Base-by-base conservation (phyloP, 2,888 invertebrate genomes). In the Celastrina argiolus region DNA sequence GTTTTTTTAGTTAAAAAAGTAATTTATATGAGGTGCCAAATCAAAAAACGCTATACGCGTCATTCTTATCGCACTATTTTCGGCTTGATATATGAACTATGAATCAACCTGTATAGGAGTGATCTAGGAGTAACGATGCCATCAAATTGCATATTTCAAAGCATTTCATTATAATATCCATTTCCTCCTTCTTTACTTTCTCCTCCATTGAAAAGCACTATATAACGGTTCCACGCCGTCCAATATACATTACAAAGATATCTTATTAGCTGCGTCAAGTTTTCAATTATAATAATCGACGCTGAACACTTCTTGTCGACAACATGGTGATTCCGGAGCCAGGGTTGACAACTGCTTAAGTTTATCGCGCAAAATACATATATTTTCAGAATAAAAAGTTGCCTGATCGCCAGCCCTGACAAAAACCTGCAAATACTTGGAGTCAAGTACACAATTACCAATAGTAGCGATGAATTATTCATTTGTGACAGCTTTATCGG, bases 261-360 rank as follows among this genome's bases (percentile, higher is more conserved):
- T 69, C 70, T 68, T 68, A 70, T 68, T 70, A 68, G 74, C 71
- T 73, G 73, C 72, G 75, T 78, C 77, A 72, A 79, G 76, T 79
- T 79, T 77, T 76, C 78, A 81, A 84, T 82, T 84, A 82, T 83
- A 81, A 74, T 82, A 84, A 84, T 82, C 79, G 76, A 74, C 70
- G 69, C 69, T 72, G 77, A 72, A 78, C 81, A 80, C 81, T 81
- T 82, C 81, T 83, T 78, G 79, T 68, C 72, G 73, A 66, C 74
- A 75, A 82, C 2, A 16, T 18, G 16, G 45, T 45, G 45, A 45
- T 45, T n/a, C 45, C 16, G 18, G 51, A 10, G 18, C 4, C 51
- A 51, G 51, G 51, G 51, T 51, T 51, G 51, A 26, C 22, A 26
- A 2, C 14, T 5, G 22, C 12, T 36, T 36, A 14, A 41, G 14